Percentiles rank a stretch among this genome's conserved stretches.
Conservation (phyloP, 1,140 invertebrate species). For the Muscidifurax raptorellus region DNA sequence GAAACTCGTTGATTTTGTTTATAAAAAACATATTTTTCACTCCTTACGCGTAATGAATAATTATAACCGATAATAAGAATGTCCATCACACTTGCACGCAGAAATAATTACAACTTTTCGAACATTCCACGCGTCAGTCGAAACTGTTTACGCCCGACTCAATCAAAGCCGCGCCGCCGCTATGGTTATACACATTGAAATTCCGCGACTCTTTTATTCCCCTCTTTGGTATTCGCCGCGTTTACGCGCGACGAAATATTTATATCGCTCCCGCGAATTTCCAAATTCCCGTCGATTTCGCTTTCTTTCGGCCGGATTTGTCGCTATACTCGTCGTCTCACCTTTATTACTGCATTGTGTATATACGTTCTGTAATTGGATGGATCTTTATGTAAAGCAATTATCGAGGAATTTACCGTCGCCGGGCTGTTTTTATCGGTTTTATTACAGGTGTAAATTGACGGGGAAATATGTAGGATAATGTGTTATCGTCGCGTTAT, state of each 20-base stretch:
- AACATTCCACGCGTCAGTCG: too few relatives aligned
- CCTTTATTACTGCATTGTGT: neutral
- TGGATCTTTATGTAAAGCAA: neutral
- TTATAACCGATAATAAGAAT: too few relatives aligned
- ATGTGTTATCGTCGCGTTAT: neutral
- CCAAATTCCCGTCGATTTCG: neutral
- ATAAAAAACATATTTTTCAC: too few relatives aligned
- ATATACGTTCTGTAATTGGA: neutral
- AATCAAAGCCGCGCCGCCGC: too few relatives aligned
- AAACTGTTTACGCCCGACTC: too few relatives aligned
- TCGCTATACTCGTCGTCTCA: neutral
- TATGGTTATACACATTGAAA: neutral
- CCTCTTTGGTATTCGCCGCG: neutral
- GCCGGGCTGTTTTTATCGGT: neutral
- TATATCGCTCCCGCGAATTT: constrained; percentile 29
- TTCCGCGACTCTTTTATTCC: neutral
- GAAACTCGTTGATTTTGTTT: too few relatives aligned
- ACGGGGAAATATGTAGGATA: neutral
- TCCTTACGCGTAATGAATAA: too few relatives aligned
- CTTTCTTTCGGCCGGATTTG: neutral
- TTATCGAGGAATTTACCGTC: neutral
- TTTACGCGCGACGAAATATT: neutral
- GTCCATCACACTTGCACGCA: too few relatives aligned
- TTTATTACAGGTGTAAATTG: neutral
- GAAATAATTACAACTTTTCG: too few relatives aligned